phyloP scores from a whole-genome alignment of 2,113 vertebrate species.

The Uropsilus gracilis region DNA sequence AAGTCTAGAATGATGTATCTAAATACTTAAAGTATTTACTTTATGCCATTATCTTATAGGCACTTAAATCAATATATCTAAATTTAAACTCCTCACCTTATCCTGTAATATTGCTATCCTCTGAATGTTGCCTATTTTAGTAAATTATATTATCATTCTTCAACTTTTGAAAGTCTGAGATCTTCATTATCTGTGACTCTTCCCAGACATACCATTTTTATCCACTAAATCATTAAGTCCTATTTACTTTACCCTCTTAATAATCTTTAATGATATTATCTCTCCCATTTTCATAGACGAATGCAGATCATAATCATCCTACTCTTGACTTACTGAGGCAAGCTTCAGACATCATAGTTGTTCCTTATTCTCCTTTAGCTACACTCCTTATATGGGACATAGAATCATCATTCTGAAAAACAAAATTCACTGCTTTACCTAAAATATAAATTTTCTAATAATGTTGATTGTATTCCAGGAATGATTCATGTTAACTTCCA shows the following conservation, averaged over 20 bases:
- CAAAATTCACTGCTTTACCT: not conserved
- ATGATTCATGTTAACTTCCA: not conserved
- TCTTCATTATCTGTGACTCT: not conserved
- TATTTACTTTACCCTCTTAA: not conserved
- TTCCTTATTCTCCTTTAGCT: not conserved
- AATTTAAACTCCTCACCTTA: not conserved
- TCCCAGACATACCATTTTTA: not conserved
- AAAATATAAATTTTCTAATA: not conserved
- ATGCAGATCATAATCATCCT: not conserved
- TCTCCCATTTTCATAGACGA: not conserved
- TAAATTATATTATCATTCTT: not conserved
- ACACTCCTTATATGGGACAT: not conserved
- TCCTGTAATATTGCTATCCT: not conserved
- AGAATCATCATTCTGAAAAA: not conserved
- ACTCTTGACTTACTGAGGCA: not conserved
- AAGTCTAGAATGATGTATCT: not conserved
- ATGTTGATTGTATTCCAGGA: not conserved
- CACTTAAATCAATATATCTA: not conserved
- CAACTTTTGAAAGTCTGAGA: not conserved
- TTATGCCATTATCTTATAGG: not conserved
- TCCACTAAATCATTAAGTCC: not conserved
- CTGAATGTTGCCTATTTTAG: not conserved
- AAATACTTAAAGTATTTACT: not conserved
- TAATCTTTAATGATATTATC: not conserved
- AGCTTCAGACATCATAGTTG: not conserved